A percentile compares a stretch with the other conserved stretches of the same genome.
phyloP scores from a whole-genome alignment of 2,888 invertebrate genomes.

The Dicycla oo region DNA sequence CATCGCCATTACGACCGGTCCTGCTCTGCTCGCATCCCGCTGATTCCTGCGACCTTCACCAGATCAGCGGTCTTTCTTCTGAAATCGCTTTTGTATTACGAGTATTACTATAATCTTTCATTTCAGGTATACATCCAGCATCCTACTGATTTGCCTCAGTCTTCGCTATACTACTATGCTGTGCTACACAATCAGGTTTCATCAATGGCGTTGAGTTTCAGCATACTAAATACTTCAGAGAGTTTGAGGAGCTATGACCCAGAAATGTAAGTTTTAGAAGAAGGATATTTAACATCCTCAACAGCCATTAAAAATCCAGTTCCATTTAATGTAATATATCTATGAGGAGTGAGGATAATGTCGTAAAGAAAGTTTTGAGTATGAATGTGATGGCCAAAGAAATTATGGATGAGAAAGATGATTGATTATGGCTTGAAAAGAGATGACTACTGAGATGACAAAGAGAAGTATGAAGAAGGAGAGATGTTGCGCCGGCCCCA shows the following conservation, averaged over 20 bases:
- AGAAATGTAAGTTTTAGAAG: slow-evolving; percentile 67
- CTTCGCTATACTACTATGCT: slow-evolving; percentile 73
- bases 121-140: slow-evolving; percentile 76
- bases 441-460: not conserved
- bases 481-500: not conserved
- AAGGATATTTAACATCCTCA: not conserved
- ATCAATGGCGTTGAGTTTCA: slow-evolving; percentile 73
- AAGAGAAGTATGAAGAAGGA: not conserved
- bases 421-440: not conserved
- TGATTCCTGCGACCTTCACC: not conserved
- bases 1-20: too few species aligned
- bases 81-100: not conserved
- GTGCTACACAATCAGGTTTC: slow-evolving; percentile 67
- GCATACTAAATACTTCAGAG: slow-evolving; percentile 68
- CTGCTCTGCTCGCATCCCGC: too few species aligned
- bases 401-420: not conserved
- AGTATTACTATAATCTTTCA: not conserved
- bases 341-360: not conserved
- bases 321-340: not conserved
- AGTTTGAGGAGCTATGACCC: slow-evolving; percentile 62
- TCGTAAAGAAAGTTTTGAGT: too few species aligned
- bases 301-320: not conserved
- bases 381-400: not conserved
- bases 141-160: slow-evolving; percentile 74
- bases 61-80: not conserved